Conservation (phyloP, 92 coral and sea anemone species). For the Umimayanthus chanpuru region DNA sequence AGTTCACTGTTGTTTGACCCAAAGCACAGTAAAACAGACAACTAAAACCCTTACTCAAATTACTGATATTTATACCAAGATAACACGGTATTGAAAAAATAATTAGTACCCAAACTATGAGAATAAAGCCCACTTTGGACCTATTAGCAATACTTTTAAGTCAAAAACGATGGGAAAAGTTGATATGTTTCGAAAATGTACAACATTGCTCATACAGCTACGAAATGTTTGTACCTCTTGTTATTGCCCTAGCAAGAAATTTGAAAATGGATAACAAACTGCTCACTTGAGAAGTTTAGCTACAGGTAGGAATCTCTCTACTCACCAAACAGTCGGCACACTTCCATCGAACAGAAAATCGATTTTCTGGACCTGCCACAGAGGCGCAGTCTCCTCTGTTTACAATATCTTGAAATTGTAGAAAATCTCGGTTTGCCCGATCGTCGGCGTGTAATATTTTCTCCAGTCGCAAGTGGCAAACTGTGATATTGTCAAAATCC, state of each 20-base stretch:
- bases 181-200: conserved; percentile 1
- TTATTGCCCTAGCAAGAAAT: neutral
- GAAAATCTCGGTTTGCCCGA: conserved; percentile 28
- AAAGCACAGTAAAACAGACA: neutral
- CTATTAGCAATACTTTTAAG: neutral
- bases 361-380: conserved; percentile 16
- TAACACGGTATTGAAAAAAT: conserved; percentile 39
- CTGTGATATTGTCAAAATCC: conserved; percentile 29
- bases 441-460: conserved; percentile 29
- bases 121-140: conserved; percentile 1
- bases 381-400: conserved; percentile 31
- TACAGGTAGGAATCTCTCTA: conserved; percentile 4
- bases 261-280: neutral
- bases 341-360: conserved; percentile 38
- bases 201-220: neutral
- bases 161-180: neutral
- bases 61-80: conserved; percentile 39
- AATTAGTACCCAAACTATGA: conserved; percentile 24
- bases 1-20: conserved; percentile 7
- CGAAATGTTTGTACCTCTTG: neutral
- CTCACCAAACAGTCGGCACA: conserved; percentile 43
- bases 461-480: conserved; percentile 11
- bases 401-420: conserved; percentile 33
- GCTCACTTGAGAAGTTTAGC: neutral
- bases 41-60: conserved; percentile 32